Evolutionary conservation across 1,140 invertebrate genomes (phyloP), one percentile per base, ranked within the genome.

Genomic region (Solen grandis): DNA sequence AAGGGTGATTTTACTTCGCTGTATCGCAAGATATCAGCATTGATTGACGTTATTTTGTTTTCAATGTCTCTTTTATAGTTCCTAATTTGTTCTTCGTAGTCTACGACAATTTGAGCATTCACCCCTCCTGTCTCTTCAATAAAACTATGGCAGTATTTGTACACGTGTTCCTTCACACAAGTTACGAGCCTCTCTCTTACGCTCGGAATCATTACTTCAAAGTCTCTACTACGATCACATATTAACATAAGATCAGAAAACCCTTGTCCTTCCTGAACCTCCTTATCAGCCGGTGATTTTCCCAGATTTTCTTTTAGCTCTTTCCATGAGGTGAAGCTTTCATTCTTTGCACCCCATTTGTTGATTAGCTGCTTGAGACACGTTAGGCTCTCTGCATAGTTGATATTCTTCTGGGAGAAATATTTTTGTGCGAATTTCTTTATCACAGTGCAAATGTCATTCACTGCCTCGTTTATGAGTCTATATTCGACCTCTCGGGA

Each of bases 121-220:
- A 85, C n/a, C 5, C 82, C 80, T 13, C 78, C 78, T 13, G 83
- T 77, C 69, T 85, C 83, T 35, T 85, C 84, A 19, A 82, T 68
- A 54, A 88, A 88, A 82, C 87, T 88, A 31, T 75, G 75, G 54
- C 85, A 88, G 59, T 85, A 88, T 80, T 84, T 85, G 50, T 84
- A 84, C 13, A 87, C 62, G 60, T 87, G 87, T 0, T 86, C 82
- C 14, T 86, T 74, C 4, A 80, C 76, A 72, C 85, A 88, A n/a
- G 57, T 75, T 25, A 88, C 80, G 2, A 86, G 73, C 38, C 72
- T 81, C 46, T 86, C 83, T 13, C 85, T 62, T 22, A 84, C 41
- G 5, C 68, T 31, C 2, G 85, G 84, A n/a, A 88, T 77, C 72
- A 84, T 72, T n/a, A 62, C n/a, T 62, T 88, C 87, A 79, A 87